These are phyloP conservation scores for Dermolepida albohirtum DNA, from an alignment of 2,888 invertebrate genomes.

Conservation along the genomic window DNA sequence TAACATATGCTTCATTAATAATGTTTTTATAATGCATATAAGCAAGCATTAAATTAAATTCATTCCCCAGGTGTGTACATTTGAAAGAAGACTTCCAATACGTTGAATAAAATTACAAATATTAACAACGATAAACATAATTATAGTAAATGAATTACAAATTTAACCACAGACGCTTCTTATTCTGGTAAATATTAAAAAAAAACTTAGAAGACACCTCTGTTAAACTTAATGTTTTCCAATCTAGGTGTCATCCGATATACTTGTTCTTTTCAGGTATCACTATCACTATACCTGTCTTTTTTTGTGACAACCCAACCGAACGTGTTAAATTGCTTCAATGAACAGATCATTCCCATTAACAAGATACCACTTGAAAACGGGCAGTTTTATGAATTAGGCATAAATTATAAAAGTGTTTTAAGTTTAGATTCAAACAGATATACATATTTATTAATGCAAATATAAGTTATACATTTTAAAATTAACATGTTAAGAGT, in stretches of 20 bases:
- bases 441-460: background rate
- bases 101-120: too few relatives aligned
- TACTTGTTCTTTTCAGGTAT: conserved; percentile 50
- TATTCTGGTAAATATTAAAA: conserved; percentile 7
- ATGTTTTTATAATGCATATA: too few relatives aligned
- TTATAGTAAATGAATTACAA: background rate
- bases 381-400: conserved; percentile 27
- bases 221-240: conserved; percentile 31
- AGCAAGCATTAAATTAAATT: too few relatives aligned
- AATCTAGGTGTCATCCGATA: conserved; percentile 43
- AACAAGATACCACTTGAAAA: conserved; percentile 40
- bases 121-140: too few relatives aligned
- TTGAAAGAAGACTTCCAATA: too few relatives aligned
- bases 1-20: too few relatives aligned
- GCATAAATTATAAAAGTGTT: conserved; percentile 3
- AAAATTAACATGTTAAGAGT: background rate
- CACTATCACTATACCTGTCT: conserved; percentile 56
- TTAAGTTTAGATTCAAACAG: conserved; percentile 5
- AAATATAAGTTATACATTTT: background rate
- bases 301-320: conserved; percentile 59
- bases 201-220: conserved; percentile 22
- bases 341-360: conserved; percentile 54
- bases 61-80: too few relatives aligned
- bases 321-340: conserved; percentile 61
- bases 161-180: background rate